Evolutionary conservation across 1,140 invertebrate species (phyloP), one percentile per base, ranked within the genome.

Genomic region (Cotesia vestalis): DNA sequence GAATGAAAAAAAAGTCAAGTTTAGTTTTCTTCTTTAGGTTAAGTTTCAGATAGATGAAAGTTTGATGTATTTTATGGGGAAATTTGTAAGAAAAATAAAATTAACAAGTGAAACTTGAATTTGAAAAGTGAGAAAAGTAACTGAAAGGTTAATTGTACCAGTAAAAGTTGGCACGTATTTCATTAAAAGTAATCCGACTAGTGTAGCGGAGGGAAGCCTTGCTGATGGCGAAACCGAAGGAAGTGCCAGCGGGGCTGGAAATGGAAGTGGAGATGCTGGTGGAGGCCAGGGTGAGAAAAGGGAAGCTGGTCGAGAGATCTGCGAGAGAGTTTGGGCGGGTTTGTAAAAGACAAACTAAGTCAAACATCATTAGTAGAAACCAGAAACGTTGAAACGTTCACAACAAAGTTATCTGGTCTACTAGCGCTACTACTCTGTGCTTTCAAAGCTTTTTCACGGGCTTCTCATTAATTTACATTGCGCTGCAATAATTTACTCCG

Each of bases 101-200:
- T 46, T 46, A 46, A 46, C 40, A 46, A 46, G 40, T 46, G 57
- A 59, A 59, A 9, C 20, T 20, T 59, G 27, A 59, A 59, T 20
- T 59, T 6, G 20, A 27, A 59, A 59, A 59, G 57, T 59, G 57
- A 59, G 57, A 59, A 59, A 59, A 59, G 57, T 59, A 59, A 59
- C 14, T 17, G 57, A 59, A 59, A 59, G 57, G 57, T 59, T 59
- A 59, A 59, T 59, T 59, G 57, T 59, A 27, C 57, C 57, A 59
- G 14, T 59, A 59, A 59, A 59, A 59, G 57, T 59, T 59, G 57
- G 57, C 57, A 59, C 57, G 57, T 59, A 59, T 59, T 59, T 59
- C 57, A 27, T 59, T 59, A 59, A 59, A 59, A 59, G 27, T 59
- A 59, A 59, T 59, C 57, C 27, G 57, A 59, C 57, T 59, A 27